Evolutionary conservation across 35 echinoderm and acorn worm species (phyloP), one percentile per base, ranked within the genome.

Genomic region (Apostichopus japonicus): DNA sequence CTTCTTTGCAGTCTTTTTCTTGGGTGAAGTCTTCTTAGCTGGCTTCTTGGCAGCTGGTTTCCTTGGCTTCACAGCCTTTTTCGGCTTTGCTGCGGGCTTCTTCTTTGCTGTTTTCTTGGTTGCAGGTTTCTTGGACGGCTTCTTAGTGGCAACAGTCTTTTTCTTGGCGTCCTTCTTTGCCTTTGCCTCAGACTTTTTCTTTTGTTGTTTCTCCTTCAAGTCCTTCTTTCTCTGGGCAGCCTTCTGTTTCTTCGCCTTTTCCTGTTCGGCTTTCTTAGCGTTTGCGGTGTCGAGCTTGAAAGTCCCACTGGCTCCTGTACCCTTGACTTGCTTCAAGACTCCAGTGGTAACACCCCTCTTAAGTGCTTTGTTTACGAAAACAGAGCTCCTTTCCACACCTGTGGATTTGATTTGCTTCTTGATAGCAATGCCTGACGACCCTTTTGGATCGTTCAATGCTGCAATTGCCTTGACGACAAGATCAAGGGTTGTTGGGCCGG

Each of bases 281-380:
- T 71, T 73, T 17, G 87, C 65, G 9, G 71, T 77, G 71, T 90
- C 71, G 63, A 90, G 21, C 71, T 90, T 90, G 87, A 90, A 90
- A 10, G 87, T 54, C 23, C 87, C 87, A 8, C 7, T 77, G n/a
- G 87, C 87, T 10, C 62, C 87, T 17, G 24, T 75, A n/a, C 87
- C 87, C 53, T 90, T 90, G 24, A 77, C 71, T 23, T 90, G 87
- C 62, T 73, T 90, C 44, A 90, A 77, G 61, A 90, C 87, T 24
- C 71, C 71, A 44, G 62, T 90, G 0, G 62, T 17, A 44, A 90
- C 87, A 73, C 87, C 87, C 22, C 71, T 90, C 87, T 71, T 90
- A 4, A 90, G 24, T 10, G 87, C 87, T 44, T 51, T 25, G 87
- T 90, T 90, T 27, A 90, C 27, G 23, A 90, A 75, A 17, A 63